Evolutionary conservation across 1,140 invertebrate genomes (phyloP).

Genomic region (Cephus cinctus): DNA sequence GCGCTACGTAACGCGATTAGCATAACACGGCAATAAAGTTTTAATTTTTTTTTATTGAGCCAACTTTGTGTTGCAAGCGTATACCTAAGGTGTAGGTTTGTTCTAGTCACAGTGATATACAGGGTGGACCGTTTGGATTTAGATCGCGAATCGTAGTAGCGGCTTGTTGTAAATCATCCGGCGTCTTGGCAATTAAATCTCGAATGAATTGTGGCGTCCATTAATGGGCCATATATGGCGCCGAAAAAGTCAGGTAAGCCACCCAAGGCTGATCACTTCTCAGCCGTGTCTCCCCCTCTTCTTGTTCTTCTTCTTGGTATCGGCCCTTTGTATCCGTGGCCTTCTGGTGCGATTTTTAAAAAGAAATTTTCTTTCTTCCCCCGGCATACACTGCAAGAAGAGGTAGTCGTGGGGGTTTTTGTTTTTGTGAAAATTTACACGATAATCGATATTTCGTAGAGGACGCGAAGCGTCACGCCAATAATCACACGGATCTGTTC

Average conservation of each 20-base stretch:
- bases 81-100: neutral
- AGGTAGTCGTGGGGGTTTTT: too few relatives aligned
- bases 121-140: neutral
- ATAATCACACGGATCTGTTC: neutral
- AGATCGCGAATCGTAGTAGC: neutral
- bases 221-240: conserved; percentile 20
- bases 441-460: too few relatives aligned
- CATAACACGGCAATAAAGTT: too few relatives aligned
- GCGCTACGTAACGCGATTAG: too few relatives aligned
- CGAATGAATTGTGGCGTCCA: conserved; percentile 18
- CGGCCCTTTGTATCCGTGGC: too few relatives aligned
- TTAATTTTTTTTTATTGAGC: too few relatives aligned
- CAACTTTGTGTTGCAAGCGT: too few relatives aligned
- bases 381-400: neutral
- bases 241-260: conserved; percentile 3
- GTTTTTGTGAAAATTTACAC: too few relatives aligned
- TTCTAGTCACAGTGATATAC: neutral
- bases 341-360: too few relatives aligned
- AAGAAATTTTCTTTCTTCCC: too few relatives aligned
- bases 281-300: conserved; percentile 8
- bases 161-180: neutral
- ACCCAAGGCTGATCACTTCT: neutral
- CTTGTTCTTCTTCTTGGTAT: neutral
- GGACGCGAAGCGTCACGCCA: neutral
- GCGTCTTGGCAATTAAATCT: conserved; percentile 18